Evolutionary conservation across 2,113 vertebrate species (phyloP).

Genomic region (Clupea harengus): DNA sequence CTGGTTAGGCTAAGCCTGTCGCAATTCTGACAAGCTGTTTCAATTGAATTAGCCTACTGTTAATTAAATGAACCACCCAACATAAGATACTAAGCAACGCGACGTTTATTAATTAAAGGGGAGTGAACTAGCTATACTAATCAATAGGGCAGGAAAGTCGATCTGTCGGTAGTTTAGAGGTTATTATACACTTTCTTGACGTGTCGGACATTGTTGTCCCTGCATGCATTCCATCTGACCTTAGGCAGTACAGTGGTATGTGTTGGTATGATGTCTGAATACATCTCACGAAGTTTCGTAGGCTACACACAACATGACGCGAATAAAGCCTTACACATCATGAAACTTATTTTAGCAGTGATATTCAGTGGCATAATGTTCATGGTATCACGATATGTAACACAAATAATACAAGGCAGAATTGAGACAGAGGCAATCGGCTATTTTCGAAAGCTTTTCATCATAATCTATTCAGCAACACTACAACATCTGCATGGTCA

Average conservation of each 20-base stretch:
- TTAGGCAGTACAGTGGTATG: constrained; percentile 6
- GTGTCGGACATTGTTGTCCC: constrained; percentile 4
- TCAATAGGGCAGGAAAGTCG: not conserved
- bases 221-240: constrained; percentile 22
- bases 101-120: not conserved
- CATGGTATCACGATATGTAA: not conserved
- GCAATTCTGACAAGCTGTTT: not conserved
- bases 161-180: not conserved
- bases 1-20: not conserved
- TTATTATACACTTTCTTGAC: not conserved
- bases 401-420: not conserved
- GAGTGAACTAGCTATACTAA: not conserved
- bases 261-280: not conserved
- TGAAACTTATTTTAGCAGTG: not conserved
- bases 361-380: not conserved
- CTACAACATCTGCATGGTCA: not conserved
- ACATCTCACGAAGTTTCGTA: not conserved
- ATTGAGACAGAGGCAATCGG: not conserved
- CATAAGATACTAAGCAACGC: not conserved
- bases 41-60: not conserved
- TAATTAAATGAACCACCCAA: not conserved
- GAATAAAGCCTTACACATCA: not conserved
- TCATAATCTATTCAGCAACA: not conserved
- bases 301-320: not conserved
- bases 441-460: not conserved